Percentiles rank a stretch among this genome's conserved stretches.
phyloP scores from a whole-genome alignment of 2,888 invertebrate genomes.

The Melieria crassipennis region DNA sequence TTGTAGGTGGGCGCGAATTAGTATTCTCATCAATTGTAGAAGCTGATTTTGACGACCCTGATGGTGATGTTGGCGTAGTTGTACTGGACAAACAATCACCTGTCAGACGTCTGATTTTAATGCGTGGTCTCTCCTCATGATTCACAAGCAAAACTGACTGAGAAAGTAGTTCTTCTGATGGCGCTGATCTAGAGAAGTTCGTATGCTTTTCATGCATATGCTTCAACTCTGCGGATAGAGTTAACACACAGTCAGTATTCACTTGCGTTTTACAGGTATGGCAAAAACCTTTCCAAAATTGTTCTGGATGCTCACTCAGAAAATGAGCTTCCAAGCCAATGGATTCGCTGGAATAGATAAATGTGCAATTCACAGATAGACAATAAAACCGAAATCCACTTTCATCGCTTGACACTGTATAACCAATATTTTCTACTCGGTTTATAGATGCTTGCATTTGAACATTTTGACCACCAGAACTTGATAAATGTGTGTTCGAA shows the following conservation, averaged over 20 bases:
- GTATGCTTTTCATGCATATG: constrained; percentile 54
- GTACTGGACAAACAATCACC: constrained; percentile 50
- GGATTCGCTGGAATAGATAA: constrained; percentile 56
- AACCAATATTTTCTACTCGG: constrained; percentile 55
- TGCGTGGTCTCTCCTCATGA: constrained; percentile 43
- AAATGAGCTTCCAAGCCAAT: constrained; percentile 60
- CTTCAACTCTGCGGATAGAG: constrained; percentile 49
- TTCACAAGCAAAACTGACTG: constrained; percentile 5
- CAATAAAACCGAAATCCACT: constrained; percentile 55
- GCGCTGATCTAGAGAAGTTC: constrained; percentile 20
- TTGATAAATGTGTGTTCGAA: background rate
- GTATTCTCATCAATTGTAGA: constrained; percentile 23
- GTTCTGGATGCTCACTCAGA: constrained; percentile 56
- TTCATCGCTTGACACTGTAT: constrained; percentile 37
- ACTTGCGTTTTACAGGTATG: constrained; percentile 64
- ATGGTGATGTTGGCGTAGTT: background rate
- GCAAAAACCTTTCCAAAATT: constrained; percentile 71
- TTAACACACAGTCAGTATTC: constrained; percentile 1
- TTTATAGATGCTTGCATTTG: constrained; percentile 34
- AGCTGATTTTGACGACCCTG: background rate
- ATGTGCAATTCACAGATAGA: constrained; percentile 55
- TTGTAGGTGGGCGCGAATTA: background rate
- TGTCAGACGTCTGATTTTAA: constrained; percentile 56
- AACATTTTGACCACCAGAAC: background rate
- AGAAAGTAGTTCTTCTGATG: background rate